Base-by-base conservation (phyloP, 2,113 vertebrate genomes). In the Corythornis madagascariensis region DNA sequence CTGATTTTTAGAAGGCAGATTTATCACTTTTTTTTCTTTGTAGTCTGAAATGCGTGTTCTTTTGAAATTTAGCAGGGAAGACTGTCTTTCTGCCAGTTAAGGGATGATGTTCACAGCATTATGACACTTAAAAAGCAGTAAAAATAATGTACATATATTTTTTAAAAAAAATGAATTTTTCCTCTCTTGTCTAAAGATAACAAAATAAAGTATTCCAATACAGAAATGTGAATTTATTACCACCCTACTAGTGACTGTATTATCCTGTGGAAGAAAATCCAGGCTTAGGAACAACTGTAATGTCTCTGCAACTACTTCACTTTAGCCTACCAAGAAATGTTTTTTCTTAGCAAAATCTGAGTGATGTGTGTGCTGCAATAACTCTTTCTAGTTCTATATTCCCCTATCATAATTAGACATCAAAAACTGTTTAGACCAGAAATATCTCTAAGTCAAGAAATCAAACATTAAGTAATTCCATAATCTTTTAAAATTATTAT, bases 401-500 rank as follows among this genome's bases (percentile, higher is more conserved):
- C 59, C 7, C n/a, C 10, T 66, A 47, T 91, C 56, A 73, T 87
- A 91, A 89, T 76, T 89, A 85, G 79, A 61, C 67, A 77, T 88
- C 31, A 88, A 89, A 75, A 93, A 83, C 79, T 83, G 16, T 94
- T 92, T 89, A 74, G 50, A 70, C 18, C 40, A 90, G 64, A 83
- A 89, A 80, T 85, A 16, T 92, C 16, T 81, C 25, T 19, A 84
- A 79, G 63, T 89, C 59, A 92, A 84, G 59, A 83, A 90, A 82
- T 82, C 10, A 90, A 91, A 95, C 94, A 73, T 55, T 84, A 94
- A 90, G 74, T 75, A 73, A 89, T 86, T 90, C 50, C 8, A 35
- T 82, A 85, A 90, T 89, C 38, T 90, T 88, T 79, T 35, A 61
- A 82, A 95, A 85, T 73, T 94, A 52, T 82, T 95, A 76, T 83